phyloP scores from a whole-genome alignment of 1,140 invertebrate genomes.

The Acromyrmex echinatior region DNA sequence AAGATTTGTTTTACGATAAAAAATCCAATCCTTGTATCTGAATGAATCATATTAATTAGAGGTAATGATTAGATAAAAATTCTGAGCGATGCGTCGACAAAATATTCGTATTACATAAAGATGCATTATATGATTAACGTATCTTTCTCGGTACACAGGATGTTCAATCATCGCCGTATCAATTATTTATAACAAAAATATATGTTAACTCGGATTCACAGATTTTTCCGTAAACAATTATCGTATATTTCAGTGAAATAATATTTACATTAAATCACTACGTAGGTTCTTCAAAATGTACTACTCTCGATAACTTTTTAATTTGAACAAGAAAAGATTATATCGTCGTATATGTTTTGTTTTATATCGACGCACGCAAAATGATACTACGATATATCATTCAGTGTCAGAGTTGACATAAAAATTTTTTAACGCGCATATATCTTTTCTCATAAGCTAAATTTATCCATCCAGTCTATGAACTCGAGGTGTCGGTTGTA shows the following conservation, averaged over 20 bases:
- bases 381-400: neutral
- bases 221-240: neutral
- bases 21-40: neutral
- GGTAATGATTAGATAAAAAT: conserved; percentile 12
- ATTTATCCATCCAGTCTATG: conserved; percentile 40
- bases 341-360: neutral
- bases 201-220: neutral
- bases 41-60: conserved; percentile 4
- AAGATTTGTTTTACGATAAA: neutral
- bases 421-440: neutral
- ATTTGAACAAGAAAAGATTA: neutral
- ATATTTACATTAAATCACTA: neutral
- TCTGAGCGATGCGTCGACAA: neutral
- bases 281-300: neutral
- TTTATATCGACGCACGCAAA: neutral
- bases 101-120: conserved; percentile 10
- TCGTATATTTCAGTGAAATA: neutral
- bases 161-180: neutral
- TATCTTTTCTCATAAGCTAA: conserved; percentile 1
- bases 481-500: neutral
- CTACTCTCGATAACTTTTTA: neutral
- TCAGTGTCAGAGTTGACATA: neutral
- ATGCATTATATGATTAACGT: neutral
- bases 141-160: conserved; percentile 12
- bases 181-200: neutral